These are phyloP conservation scores for Pseudolaguvia tuberculata DNA, from an alignment of 2,113 vertebrate genomes.

Conservation along the genomic window DNA sequence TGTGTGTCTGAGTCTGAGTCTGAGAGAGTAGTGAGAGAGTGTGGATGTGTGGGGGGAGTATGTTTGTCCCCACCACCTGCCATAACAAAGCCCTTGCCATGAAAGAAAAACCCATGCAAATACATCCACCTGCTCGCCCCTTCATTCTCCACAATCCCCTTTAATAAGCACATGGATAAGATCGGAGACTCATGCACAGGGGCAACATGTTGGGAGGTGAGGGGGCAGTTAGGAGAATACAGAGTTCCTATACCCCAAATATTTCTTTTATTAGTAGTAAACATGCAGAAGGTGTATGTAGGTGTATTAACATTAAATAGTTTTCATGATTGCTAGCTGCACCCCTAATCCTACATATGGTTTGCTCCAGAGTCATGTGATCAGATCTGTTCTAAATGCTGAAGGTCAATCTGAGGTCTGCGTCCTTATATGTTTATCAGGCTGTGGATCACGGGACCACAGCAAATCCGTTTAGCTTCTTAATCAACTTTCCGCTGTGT, in stretches of 20 bases:
- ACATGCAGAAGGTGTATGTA: too few species aligned
- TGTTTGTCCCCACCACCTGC: conserved; percentile 25
- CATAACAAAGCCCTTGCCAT: conserved; percentile 32
- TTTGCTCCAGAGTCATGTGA: too few species aligned
- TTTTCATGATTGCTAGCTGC: too few species aligned
- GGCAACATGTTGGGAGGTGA: too few species aligned
- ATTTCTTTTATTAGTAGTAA: too few species aligned
- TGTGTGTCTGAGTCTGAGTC: too few species aligned
- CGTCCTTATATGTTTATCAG: conserved; percentile 48
- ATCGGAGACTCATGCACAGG: not conserved
- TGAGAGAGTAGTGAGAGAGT: not conserved
- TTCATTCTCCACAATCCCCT: not conserved
- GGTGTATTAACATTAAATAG: too few species aligned
- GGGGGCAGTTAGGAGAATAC: too few species aligned
- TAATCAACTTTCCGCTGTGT: conserved; percentile 59
- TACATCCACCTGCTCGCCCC: conserved; percentile 20
- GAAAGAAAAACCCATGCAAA: conserved; percentile 9
- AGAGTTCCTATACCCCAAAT: too few species aligned
- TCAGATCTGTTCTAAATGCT: conserved; percentile 15
- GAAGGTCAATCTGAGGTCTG: conserved; percentile 30
- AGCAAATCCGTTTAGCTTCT: conserved; percentile 63
- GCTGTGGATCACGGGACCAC: conserved; percentile 54
- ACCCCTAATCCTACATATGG: too few species aligned
- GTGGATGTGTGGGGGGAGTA: not conserved
- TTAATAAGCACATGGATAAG: conserved; percentile 1